phyloP scores from a whole-genome alignment of 2,113 vertebrate genomes.

The Brachirus orientalis region DNA sequence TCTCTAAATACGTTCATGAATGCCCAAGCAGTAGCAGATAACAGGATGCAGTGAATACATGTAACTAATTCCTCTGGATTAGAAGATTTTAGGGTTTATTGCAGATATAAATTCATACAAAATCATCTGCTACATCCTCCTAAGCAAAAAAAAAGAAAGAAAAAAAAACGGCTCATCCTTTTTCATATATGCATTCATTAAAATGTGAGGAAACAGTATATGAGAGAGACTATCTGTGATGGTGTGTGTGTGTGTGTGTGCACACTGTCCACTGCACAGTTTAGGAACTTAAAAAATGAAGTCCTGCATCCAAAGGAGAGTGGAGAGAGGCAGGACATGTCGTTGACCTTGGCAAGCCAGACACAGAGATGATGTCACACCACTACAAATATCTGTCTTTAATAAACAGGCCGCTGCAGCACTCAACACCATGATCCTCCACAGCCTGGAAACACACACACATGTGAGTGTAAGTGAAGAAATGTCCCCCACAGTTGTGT shows the following conservation, averaged over 20 bases:
- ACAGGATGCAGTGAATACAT: conserved; percentile 15
- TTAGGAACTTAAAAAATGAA: conserved; percentile 56
- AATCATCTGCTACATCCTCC: neutral
- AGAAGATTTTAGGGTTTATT: conserved; percentile 17
- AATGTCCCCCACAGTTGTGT: too few relatives aligned
- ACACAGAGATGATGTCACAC: conserved; percentile 50
- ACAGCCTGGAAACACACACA: conserved; percentile 11
- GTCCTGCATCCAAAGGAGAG: conserved; percentile 37
- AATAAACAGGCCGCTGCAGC: conserved; percentile 42
- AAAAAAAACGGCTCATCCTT: neutral
- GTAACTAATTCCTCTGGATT: conserved; percentile 7
- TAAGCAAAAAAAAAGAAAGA: too few relatives aligned
- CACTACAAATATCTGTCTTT: conserved; percentile 61
- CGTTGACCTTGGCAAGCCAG: conserved; percentile 60
- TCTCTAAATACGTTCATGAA: conserved; percentile 14
- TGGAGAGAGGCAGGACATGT: conserved; percentile 41
- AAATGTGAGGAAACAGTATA: neutral
- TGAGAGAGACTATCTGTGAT: conserved; percentile 21
- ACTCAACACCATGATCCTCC: conserved; percentile 13
- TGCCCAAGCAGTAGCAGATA: conserved; percentile 17
- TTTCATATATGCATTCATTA: neutral
- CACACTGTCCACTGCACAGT: conserved; percentile 35
- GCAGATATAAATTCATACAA: conserved; percentile 7
- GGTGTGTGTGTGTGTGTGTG: neutral
- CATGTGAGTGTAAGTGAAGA: neutral